phyloP scores from a whole-genome alignment of 2,888 invertebrate genomes.

The Lepas anatifera region DNA sequence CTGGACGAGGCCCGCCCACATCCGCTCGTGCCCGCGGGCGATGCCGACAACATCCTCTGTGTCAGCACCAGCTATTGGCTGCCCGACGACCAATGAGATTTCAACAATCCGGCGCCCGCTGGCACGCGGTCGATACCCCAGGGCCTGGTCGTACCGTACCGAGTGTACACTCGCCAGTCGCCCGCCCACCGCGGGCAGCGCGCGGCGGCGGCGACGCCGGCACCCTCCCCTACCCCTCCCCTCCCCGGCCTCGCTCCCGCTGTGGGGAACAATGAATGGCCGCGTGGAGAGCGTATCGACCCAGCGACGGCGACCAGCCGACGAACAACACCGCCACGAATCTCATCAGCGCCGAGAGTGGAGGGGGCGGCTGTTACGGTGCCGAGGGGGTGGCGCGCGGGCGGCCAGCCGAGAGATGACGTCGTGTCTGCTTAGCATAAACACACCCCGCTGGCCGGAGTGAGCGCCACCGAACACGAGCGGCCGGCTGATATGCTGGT shows the following conservation, averaged over 20 bases:
- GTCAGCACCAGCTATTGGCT: background rate
- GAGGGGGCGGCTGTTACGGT: background rate
- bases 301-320: background rate
- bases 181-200: background rate
- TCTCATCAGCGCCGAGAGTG: background rate
- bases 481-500: too few relatives aligned
- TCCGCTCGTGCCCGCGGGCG: background rate
- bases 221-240: too few relatives aligned
- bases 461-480: too few relatives aligned
- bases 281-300: background rate
- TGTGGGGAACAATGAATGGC: slow-evolving; percentile 7
- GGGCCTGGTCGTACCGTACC: background rate
- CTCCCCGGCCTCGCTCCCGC: too few relatives aligned
- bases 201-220: background rate
- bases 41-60: background rate
- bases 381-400: background rate
- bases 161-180: background rate
- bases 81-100: background rate
- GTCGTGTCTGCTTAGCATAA: too few relatives aligned
- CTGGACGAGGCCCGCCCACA: background rate
- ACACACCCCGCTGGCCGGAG: too few relatives aligned
- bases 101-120: too few relatives aligned
- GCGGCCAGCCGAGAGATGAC: background rate
- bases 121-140: background rate
- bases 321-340: too few relatives aligned